Evolutionary conservation across 2,113 vertebrate species (phyloP).

Genomic region (Mionectes macconnelli): DNA sequence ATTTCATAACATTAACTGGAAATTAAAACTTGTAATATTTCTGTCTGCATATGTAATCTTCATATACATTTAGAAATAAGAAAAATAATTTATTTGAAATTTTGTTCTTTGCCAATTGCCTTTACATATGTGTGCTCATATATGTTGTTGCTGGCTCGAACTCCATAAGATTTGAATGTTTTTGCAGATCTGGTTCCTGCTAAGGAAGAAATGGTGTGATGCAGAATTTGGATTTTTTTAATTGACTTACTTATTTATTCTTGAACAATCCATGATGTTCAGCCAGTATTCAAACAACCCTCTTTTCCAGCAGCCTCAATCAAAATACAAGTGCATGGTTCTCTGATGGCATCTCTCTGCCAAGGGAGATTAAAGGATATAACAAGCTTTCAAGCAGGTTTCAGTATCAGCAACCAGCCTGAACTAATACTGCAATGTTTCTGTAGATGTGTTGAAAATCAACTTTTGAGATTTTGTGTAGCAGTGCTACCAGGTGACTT

Average conservation of each 20-base stretch:
- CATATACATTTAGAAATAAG: neutral
- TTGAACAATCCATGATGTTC: neutral
- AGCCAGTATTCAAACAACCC: neutral
- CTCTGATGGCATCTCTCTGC: neutral
- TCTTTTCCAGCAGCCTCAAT: neutral
- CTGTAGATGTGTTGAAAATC: neutral
- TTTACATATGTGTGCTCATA: neutral
- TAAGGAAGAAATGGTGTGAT: neutral
- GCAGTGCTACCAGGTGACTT: neutral
- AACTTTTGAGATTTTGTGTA: neutral
- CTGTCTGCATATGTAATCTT: neutral
- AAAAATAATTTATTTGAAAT: neutral
- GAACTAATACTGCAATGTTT: slow-evolving; percentile 36
- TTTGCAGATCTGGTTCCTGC: neutral
- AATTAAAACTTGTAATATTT: neutral
- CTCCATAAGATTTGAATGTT: neutral
- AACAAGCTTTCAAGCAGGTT: neutral
- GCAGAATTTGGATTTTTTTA: neutral
- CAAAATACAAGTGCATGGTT: neutral
- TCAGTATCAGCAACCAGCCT: neutral
- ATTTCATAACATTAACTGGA: neutral
- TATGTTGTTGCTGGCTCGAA: neutral
- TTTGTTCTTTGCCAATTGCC: neutral
- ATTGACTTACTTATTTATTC: neutral
- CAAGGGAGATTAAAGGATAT: slow-evolving; percentile 4